These are phyloP conservation scores for Noctua fimbriata DNA, from an alignment of 2,888 invertebrate genomes.

Conservation along the genomic window DNA sequence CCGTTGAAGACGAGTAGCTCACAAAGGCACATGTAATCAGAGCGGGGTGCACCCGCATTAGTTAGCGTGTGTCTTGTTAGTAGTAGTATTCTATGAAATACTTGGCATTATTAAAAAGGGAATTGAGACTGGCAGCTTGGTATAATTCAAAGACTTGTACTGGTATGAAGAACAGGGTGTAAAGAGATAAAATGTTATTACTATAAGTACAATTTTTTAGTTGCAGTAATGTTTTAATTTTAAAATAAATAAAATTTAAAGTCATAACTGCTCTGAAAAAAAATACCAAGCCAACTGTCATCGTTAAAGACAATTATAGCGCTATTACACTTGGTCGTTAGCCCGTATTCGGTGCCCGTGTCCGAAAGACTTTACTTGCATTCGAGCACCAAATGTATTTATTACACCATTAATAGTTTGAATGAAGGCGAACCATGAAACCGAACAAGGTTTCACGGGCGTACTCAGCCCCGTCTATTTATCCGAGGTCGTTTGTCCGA, in stretches of 20 bases:
- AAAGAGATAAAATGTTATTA: neutral
- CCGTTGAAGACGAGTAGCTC: conserved; percentile 25
- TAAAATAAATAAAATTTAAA: neutral
- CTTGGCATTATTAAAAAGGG: neutral
- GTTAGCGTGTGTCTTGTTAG: conserved; percentile 38
- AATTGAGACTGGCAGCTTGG: conserved; percentile 15
- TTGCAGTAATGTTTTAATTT: neutral
- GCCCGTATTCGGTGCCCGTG: neutral
- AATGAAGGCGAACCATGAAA: neutral
- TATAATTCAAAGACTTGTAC: neutral
- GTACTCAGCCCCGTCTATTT: neutral
- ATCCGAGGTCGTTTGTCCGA: neutral
- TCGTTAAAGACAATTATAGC: neutral
- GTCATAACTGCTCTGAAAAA: neutral
- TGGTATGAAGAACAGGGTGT: too few species aligned
- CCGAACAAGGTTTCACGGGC: neutral
- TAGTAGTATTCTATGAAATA: neutral
- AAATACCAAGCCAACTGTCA: neutral
- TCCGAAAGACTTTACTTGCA: neutral
- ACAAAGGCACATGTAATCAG: conserved; percentile 53
- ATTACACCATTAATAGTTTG: neutral
- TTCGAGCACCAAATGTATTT: neutral
- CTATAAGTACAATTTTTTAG: neutral
- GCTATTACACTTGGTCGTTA: neutral
- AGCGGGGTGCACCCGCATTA: conserved; percentile 50